phyloP scores from a whole-genome alignment of 2,797 vertebrate species.

The Choloepus didactylus region DNA sequence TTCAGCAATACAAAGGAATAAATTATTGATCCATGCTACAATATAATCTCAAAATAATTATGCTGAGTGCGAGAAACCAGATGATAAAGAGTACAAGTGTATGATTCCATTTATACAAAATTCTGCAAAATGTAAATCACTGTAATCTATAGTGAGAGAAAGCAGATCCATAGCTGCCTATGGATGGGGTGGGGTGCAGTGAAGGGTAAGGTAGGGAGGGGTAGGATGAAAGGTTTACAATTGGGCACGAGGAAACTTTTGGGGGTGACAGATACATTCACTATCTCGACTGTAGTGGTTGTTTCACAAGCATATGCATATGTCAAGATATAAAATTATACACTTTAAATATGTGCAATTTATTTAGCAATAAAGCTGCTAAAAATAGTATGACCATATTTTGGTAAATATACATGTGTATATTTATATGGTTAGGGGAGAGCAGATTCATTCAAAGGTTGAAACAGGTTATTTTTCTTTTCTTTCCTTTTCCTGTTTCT shows the following conservation, averaged over 20 bases:
- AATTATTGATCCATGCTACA: background rate
- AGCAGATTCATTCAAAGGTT: background rate
- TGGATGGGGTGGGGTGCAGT: background rate
- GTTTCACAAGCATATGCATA: background rate
- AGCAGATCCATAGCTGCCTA: background rate
- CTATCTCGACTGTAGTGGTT: background rate
- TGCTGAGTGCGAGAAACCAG: background rate
- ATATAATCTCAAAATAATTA: background rate
- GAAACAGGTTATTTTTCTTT: slow-evolving; percentile 4
- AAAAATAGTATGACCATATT: background rate
- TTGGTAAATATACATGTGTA: slow-evolving; percentile 33
- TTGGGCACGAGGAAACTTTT: background rate
- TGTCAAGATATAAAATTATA: background rate
- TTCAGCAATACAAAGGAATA: background rate
- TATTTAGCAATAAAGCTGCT: background rate
- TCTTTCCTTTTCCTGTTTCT: background rate
- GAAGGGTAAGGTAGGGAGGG: background rate
- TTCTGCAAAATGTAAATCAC: background rate
- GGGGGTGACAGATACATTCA: background rate
- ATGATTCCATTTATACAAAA: background rate
- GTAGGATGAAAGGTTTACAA: background rate
- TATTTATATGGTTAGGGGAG: background rate
- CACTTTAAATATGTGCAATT: background rate
- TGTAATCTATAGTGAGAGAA: background rate
- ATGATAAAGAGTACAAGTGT: background rate